Evolutionary conservation across 2,888 invertebrate genomes (phyloP), one percentile per base, ranked within the genome.

Genomic region (Napeogenes sylphis): DNA sequence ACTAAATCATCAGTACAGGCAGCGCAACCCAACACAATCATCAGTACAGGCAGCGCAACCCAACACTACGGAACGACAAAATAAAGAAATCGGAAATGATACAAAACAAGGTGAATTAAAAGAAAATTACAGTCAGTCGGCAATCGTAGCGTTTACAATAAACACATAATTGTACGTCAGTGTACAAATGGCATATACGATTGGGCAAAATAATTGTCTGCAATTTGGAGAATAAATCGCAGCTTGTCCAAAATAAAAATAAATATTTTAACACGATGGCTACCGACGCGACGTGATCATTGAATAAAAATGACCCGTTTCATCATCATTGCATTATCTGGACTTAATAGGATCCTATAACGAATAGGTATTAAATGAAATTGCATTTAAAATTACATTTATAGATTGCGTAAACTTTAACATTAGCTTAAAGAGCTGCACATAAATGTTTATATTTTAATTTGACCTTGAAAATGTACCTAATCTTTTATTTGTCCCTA

Each of bases 141-240:
- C 87, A 87, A 88, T 87, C 87, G 85, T 86, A 80, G 83, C 91
- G 87, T 90, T 91, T 91, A 91, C 90, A 90, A 90, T 91, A 91
- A 91, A 91, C 86, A 91, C 91, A 90, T 91, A 91, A 91, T 91
- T 91, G 90, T 84, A 90, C 77, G 85, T 78, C 84, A 83, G 88
- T 82, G 83, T 85, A 85, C 87, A 81, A 85, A 85, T 87, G 85
- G 84, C 84, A 85, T 84, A 84, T 86, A 78, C 81, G 82, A 83
- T 83, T 86, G 81, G 82, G 73, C 78, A 72, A 84, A 85, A 86
- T 85, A 84, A 84, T 84, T 80, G 85, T 74, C 75, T 76, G 75
- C 79, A 78, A 75, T 78, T 81, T 78, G 74, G 77, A 67, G 75
- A 74, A 83, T 82, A 81, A 81, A 83, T 83, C 77, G 75, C 73